Conservation (phyloP, 2,797 vertebrate genomes). For the Anguilla anguilla region DNA sequence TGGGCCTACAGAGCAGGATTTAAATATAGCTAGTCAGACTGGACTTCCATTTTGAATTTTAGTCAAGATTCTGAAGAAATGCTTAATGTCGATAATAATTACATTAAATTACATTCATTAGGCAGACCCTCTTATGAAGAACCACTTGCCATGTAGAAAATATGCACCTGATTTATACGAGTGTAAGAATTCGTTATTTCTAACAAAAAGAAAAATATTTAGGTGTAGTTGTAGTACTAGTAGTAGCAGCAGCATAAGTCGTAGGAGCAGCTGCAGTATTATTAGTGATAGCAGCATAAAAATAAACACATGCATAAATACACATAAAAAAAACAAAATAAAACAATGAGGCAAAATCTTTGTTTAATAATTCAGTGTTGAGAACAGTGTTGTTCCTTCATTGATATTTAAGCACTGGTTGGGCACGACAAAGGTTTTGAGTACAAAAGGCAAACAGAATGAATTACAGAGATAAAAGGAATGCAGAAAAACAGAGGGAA, state of each 20-base stretch:
- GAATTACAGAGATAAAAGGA: background rate
- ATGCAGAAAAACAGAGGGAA: background rate
- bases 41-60: too few relatives aligned
- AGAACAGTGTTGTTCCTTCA: background rate
- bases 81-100: too few relatives aligned
- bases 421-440: background rate
- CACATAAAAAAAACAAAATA: slow-evolving; percentile 13
- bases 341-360: background rate
- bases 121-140: too few relatives aligned
- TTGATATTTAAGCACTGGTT: background rate
- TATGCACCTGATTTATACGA: too few relatives aligned
- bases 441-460: slow-evolving; percentile 18
- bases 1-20: too few relatives aligned
- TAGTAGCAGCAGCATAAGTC: background rate
- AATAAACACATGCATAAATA: slow-evolving; percentile 13
- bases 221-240: too few relatives aligned
- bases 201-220: too few relatives aligned
- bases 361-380: slow-evolving; percentile 35
- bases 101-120: too few relatives aligned
- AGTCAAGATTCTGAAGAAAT: too few relatives aligned
- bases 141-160: too few relatives aligned
- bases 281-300: background rate
- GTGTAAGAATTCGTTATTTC: too few relatives aligned
- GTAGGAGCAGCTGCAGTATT: background rate
- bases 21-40: too few relatives aligned